These are phyloP conservation scores for Eptatretus atami DNA, from an alignment of 2,797 vertebrate genomes.

Conservation along the genomic window DNA sequence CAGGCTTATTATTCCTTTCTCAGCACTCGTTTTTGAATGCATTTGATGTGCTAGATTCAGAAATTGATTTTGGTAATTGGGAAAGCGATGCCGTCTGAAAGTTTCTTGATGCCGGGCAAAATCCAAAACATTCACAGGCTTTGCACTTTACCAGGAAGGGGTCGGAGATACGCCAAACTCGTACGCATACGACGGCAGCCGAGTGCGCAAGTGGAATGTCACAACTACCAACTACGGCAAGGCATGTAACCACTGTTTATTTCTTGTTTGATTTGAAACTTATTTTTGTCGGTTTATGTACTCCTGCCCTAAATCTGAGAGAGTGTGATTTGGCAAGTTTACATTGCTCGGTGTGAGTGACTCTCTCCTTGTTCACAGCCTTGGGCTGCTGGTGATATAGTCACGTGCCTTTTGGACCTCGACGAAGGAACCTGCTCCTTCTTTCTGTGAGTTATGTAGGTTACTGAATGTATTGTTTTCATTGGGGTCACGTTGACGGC, in stretches of 20 bases:
- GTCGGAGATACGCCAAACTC: conserved; percentile 80
- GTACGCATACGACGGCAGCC: conserved; percentile 73
- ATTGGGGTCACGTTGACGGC: too few relatives aligned
- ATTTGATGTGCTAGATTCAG: too few relatives aligned
- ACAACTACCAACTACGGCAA: conserved; percentile 92
- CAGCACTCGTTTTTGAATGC: too few relatives aligned
- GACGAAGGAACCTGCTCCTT: conserved; percentile 68
- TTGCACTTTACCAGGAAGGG: conserved; percentile 30
- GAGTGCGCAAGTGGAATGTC: conserved; percentile 94
- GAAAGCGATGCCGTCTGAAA: too few relatives aligned
- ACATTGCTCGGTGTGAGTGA: too few relatives aligned
- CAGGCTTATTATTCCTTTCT: too few relatives aligned
- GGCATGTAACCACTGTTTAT: conserved; percentile 21
- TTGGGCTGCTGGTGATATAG: conserved; percentile 86
- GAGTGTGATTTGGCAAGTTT: too few relatives aligned
- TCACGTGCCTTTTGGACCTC: conserved; percentile 79
- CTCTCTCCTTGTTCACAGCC: conserved; percentile 21
- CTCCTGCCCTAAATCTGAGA: background rate
- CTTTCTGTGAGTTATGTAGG: conserved; percentile 37
- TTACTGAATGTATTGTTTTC: too few relatives aligned
- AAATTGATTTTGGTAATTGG: too few relatives aligned
- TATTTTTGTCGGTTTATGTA: background rate
- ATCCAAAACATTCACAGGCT: too few relatives aligned
- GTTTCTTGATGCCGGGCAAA: too few relatives aligned
- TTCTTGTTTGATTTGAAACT: background rate